Conservation (phyloP, 2,113 vertebrate species). For the Scolopax mira region DNA sequence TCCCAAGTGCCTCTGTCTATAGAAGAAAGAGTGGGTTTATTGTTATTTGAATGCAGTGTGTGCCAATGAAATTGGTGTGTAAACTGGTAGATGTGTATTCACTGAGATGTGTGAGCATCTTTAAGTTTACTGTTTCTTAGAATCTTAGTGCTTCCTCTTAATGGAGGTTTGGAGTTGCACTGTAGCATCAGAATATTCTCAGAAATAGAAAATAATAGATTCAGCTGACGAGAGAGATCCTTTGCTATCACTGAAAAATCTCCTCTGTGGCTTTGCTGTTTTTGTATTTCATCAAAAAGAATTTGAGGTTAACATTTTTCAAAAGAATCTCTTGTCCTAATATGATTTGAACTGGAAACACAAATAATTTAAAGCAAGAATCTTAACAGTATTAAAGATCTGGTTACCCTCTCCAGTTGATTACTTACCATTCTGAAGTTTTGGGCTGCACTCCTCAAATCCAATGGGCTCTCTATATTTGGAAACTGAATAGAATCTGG, state of each 20-base stretch:
- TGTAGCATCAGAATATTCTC: not conserved
- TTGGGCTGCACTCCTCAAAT: not conserved
- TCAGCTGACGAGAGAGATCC: not conserved
- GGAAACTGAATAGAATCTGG: not conserved
- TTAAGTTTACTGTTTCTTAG: not conserved
- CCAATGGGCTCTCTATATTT: not conserved
- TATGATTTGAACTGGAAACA: not conserved
- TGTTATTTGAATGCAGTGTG: not conserved
- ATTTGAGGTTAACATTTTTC: conserved; percentile 6
- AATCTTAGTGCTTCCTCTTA: not conserved
- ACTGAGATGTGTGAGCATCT: not conserved
- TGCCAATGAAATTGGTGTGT: not conserved
- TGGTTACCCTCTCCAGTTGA: not conserved
- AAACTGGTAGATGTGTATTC: not conserved
- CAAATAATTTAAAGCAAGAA: not conserved
- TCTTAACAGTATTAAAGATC: not conserved
- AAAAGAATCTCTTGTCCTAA: not conserved
- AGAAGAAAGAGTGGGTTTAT: not conserved
- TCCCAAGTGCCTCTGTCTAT: not conserved
- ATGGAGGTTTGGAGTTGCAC: not conserved
- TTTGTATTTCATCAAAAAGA: not conserved
- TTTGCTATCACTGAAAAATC: not conserved
- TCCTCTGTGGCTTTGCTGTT: not conserved
- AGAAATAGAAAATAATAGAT: not conserved
- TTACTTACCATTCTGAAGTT: not conserved